Conservation (phyloP, 2,113 vertebrate species). For the Strix uralensis region DNA sequence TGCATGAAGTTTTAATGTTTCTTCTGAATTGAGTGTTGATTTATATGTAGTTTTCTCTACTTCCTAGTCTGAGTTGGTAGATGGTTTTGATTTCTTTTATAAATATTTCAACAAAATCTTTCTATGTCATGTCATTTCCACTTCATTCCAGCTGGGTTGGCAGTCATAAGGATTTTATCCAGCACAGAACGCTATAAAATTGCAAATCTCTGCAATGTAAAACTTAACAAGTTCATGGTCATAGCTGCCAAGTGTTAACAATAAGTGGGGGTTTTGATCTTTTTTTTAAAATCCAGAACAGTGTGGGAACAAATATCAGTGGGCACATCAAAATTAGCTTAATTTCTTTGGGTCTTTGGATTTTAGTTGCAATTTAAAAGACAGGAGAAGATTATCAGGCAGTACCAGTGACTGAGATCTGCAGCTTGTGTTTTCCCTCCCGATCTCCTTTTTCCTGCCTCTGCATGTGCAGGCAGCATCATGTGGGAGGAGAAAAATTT, state of each 20-base stretch:
- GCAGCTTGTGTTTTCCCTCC: not conserved
- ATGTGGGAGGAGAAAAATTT: not conserved
- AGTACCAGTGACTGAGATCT: not conserved
- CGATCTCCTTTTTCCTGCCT: not conserved
- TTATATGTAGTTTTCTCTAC: not conserved
- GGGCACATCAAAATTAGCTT: not conserved
- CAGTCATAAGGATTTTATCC: not conserved
- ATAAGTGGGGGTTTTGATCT: not conserved
- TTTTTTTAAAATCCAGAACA: not conserved
- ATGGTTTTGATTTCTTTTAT: not conserved
- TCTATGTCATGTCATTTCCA: not conserved
- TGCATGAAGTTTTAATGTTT: not conserved
- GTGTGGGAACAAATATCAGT: not conserved
- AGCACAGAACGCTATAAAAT: not conserved
- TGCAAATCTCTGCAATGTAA: not conserved
- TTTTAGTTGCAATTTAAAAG: not conserved
- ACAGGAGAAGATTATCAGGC: not conserved
- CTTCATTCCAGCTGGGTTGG: not conserved
- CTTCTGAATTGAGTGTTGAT: not conserved
- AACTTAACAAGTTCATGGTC: not conserved
- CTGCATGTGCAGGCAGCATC: not conserved
- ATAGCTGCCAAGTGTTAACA: not conserved
- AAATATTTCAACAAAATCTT: not conserved
- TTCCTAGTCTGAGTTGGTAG: not conserved
- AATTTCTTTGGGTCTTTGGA: not conserved